These are phyloP conservation scores for Entomyzon cyanotis DNA, from an alignment of 2,113 vertebrate genomes.

Conservation along the genomic window DNA sequence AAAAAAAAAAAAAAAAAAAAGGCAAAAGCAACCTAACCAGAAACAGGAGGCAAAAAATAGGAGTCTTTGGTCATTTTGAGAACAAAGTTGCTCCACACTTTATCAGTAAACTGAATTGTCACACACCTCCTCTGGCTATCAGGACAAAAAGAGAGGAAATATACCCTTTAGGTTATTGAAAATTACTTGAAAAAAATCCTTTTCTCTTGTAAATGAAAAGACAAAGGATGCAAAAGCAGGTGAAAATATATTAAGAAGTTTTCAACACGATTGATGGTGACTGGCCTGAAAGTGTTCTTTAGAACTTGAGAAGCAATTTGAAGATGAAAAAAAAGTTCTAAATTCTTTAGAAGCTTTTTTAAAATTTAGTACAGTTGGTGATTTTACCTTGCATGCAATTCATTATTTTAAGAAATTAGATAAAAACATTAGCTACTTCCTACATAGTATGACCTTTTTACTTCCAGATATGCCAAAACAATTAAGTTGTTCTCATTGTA, in stretches of 20 bases:
- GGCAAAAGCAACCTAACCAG: background rate
- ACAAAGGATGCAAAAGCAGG: background rate
- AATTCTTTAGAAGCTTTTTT: background rate
- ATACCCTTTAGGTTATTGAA: background rate
- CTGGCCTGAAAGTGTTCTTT: background rate
- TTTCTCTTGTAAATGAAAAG: background rate
- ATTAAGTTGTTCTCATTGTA: background rate
- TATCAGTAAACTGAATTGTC: conserved; percentile 22
- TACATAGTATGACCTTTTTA: background rate
- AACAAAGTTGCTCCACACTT: conserved; percentile 24
- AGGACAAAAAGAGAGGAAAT: background rate
- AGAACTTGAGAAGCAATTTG: background rate
- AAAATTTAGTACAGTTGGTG: background rate
- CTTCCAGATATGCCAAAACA: background rate
- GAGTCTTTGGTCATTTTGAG: conserved; percentile 29
- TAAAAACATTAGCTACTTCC: background rate
- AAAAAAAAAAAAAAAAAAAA: background rate
- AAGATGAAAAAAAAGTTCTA: background rate
- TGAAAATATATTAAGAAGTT: background rate
- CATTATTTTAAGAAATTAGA: background rate
- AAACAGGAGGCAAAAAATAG: background rate
- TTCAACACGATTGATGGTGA: background rate
- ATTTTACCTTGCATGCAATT: background rate
- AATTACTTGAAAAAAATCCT: background rate
- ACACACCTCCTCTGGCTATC: background rate